Evolutionary conservation across 2,797 vertebrate species (phyloP).

Genomic region (Urocyon cinereoargenteus): DNA sequence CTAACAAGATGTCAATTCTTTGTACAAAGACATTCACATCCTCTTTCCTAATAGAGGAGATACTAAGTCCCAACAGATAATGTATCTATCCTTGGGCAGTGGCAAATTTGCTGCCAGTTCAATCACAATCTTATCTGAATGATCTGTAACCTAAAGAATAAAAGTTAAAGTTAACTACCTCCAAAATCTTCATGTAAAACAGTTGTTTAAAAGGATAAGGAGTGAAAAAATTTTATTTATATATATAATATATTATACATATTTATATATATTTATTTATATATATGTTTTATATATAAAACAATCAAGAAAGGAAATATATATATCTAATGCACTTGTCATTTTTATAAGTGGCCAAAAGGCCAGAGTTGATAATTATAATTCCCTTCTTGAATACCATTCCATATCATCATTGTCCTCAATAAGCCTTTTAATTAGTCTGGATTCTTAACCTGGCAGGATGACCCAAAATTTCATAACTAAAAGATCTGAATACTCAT

Average conservation of each 20-base stretch:
- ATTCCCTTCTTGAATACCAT: neutral
- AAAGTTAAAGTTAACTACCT: neutral
- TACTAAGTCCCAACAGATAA: neutral
- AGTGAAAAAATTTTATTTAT: neutral
- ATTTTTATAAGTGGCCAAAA: neutral
- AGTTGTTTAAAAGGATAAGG: neutral
- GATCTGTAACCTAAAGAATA: neutral
- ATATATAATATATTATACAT: too few relatives aligned
- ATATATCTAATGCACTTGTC: neutral
- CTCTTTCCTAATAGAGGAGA: neutral
- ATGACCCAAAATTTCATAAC: neutral
- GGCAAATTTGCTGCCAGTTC: neutral
- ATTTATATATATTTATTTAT: too few relatives aligned
- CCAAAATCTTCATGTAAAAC: neutral
- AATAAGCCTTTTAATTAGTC: neutral
- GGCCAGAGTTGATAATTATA: neutral
- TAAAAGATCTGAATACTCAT: neutral
- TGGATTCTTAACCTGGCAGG: constrained; percentile 14
- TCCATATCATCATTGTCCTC: neutral
- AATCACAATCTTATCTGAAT: constrained; percentile 5
- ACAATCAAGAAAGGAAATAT: constrained; percentile 33
- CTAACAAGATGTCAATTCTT: neutral
- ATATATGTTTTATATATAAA: neutral
- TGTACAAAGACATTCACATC: neutral
- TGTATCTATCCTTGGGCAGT: neutral